Evolutionary conservation across 2,113 vertebrate genomes (phyloP), one percentile per base, ranked within the genome.

Genomic region (Numenius arquata): DNA sequence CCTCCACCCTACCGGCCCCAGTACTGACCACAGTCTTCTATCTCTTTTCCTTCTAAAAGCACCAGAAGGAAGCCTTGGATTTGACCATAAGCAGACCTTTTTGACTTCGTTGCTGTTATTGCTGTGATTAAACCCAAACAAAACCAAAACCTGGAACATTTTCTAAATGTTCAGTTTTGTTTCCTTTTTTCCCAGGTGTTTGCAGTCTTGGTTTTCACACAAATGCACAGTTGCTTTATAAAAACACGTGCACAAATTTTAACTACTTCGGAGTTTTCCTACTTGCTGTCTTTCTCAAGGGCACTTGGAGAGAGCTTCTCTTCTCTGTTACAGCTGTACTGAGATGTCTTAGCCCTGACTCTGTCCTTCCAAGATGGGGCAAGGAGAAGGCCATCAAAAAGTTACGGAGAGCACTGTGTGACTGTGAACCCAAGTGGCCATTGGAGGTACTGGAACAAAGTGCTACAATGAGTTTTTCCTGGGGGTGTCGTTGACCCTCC

Each of bases 101-200:
- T 83, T 85, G 43, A 73, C 22, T 85, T 80, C 55, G 67, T 74
- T 43, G 53, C 66, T 90, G 66, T 88, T 85, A 63, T 11, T 82
- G 20, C 67, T 77, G 68, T 12, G n/a, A 63, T 80, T 89, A 92
- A 89, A 95, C 65, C 23, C 65, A 89, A 95, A 52, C 41, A 47
- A 68, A 90, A 13, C 19, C 43, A 76, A 92, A 95, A n/a, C 34
- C 62, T 85, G 78, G 65, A 88, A 85, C 50, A n/a, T 93, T 75
- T 94, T 95, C 66, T 95, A 0, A 56, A 56, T 68, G 66, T 87
- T 58, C 36, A 3, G 66, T 79, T 92, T 78, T 91, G 67, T 85
- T 89, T 91, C 36, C 16, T 15, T 94, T 90, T 71, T 20, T 61
- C n/a, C 50, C 52, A 89, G 68, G 76, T 90, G 65, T 90, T 96